phyloP scores from a whole-genome alignment of 2,113 vertebrate genomes.

The Litocranius walleri region DNA sequence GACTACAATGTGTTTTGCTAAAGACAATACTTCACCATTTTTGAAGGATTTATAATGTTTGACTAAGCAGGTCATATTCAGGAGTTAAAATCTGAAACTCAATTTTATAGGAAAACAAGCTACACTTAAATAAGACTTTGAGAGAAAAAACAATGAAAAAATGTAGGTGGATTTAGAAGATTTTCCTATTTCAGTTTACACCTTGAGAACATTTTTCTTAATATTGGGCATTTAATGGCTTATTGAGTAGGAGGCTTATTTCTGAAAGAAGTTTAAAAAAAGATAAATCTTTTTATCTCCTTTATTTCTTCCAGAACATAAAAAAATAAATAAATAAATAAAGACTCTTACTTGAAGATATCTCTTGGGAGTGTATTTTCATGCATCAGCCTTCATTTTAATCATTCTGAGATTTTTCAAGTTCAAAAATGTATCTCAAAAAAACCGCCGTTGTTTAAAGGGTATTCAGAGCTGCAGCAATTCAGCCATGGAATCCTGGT shows the following conservation, averaged over 20 bases:
- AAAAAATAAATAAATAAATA: not conserved
- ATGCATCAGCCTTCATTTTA: constrained; percentile 1
- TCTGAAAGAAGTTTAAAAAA: constrained; percentile 18
- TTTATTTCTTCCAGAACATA: constrained; percentile 12
- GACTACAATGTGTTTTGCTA: not conserved
- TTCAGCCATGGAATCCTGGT: not conserved
- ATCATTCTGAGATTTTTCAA: not conserved
- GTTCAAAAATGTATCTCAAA: not conserved
- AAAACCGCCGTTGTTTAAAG: not conserved
- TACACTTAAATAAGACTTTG: constrained; percentile 15
- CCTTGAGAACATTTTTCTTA: not conserved
- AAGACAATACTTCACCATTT: constrained; percentile 1
- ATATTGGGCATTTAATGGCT: not conserved
- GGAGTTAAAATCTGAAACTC: constrained; percentile 8
- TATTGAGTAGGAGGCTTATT: not conserved
- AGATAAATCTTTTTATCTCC: constrained; percentile 9
- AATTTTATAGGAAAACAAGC: constrained; percentile 22
- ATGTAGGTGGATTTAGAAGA: not conserved
- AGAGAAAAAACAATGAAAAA: constrained; percentile 26
- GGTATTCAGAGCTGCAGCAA: not conserved
- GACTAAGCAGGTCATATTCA: not conserved
- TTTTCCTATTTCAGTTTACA: not conserved
- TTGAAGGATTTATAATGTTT: constrained; percentile 21
- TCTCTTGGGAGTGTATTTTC: not conserved
- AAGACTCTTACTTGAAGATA: not conserved